phyloP scores from a whole-genome alignment of 37 sponge, comb jelly and placozoan genomes.

The Chondrilla cf. caribensis region DNA sequence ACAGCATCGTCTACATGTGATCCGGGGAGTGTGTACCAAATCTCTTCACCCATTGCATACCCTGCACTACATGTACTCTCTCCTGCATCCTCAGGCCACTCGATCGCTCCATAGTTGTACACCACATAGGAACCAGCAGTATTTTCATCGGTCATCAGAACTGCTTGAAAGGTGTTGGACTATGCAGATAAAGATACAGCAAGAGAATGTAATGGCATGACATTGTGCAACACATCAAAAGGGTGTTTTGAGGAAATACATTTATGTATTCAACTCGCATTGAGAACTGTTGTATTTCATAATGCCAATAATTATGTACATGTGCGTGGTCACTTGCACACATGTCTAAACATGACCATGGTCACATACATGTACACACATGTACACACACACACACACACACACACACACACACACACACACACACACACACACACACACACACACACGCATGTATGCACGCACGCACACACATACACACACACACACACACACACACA shows the following conservation, averaged over 20 bases:
- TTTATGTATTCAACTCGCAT: too few relatives aligned
- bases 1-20: constrained; percentile 24
- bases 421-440: too few relatives aligned
- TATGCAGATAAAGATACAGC: constrained; percentile 44
- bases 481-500: too few relatives aligned
- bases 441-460: too few relatives aligned
- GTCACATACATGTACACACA: neutral
- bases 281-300: too few relatives aligned
- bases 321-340: too few relatives aligned
- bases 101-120: neutral
- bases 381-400: too few relatives aligned
- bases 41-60: constrained; percentile 3
- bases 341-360: neutral
- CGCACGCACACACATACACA: too few relatives aligned
- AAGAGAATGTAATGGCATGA: constrained; percentile 7
- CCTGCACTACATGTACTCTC: neutral
- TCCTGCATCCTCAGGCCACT: neutral
- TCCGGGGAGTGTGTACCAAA: constrained; percentile 19
- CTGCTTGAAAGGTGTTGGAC: neutral
- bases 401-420: too few relatives aligned
- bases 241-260: too few relatives aligned
- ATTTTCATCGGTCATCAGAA: neutral
- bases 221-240: too few relatives aligned
- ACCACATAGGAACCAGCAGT: neutral
- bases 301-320: too few relatives aligned